Evolutionary conservation across 2,888 invertebrate genomes (phyloP).

Genomic region (Mythimna pallens): DNA sequence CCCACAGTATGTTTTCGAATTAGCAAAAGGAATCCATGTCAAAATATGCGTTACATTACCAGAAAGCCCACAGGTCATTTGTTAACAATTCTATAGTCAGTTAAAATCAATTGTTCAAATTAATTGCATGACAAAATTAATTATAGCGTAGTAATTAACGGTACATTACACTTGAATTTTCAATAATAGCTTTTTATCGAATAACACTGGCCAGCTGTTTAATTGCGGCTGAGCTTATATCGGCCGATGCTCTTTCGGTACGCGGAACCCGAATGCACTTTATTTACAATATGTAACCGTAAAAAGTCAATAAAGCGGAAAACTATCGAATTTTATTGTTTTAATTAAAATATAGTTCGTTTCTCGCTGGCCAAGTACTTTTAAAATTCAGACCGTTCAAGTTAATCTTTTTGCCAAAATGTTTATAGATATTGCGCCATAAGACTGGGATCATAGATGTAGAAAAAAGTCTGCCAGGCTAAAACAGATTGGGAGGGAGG

Average conservation of each 20-base stretch:
- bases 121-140: slow-evolving; percentile 64
- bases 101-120: slow-evolving; percentile 63
- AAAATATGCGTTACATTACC: slow-evolving; percentile 11
- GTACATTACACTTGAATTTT: slow-evolving; percentile 67
- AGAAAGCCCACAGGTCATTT: slow-evolving; percentile 39
- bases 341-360: slow-evolving; percentile 83
- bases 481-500: too few species aligned
- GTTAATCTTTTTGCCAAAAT: slow-evolving; percentile 46
- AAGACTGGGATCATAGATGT: too few species aligned
- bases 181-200: slow-evolving; percentile 69
- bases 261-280: slow-evolving; percentile 77
- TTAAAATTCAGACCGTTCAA: slow-evolving; percentile 43
- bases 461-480: too few species aligned
- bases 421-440: neutral
- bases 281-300: slow-evolving; percentile 82
- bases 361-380: slow-evolving; percentile 43
- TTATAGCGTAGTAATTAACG: slow-evolving; percentile 64
- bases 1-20: slow-evolving; percentile 10
- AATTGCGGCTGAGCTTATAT: slow-evolving; percentile 67
- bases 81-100: slow-evolving; percentile 52
- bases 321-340: slow-evolving; percentile 85
- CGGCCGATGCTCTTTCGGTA: slow-evolving; percentile 70
- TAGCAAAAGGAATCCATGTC: slow-evolving; percentile 3
- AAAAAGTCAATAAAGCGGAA: slow-evolving; percentile 86
- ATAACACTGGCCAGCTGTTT: slow-evolving; percentile 57